phyloP scores from a whole-genome alignment of 2,888 invertebrate species.

The Brenthis daphne region DNA sequence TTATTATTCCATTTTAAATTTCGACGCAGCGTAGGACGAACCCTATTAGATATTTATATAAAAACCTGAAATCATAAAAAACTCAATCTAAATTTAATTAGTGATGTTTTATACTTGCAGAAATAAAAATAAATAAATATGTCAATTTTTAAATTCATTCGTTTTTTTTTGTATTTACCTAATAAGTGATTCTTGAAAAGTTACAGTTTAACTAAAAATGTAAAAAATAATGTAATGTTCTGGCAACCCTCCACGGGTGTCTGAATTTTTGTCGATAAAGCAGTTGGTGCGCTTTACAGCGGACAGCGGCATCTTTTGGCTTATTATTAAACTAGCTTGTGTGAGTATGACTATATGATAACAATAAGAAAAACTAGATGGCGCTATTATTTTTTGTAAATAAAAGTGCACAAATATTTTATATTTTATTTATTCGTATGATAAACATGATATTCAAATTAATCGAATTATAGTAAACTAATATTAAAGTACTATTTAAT shows the following conservation, averaged over 20 bases:
- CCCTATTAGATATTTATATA: too few species aligned
- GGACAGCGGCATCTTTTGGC: slow-evolving; percentile 52
- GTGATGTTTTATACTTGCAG: too few species aligned
- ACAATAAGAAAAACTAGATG: slow-evolving; percentile 7
- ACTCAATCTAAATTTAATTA: too few species aligned
- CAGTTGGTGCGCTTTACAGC: slow-evolving; percentile 44
- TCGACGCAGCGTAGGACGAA: too few species aligned
- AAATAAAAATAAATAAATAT: too few species aligned
- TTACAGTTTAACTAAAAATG: too few species aligned
- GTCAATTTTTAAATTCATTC: too few species aligned
- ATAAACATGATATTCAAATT: slow-evolving; percentile 22
- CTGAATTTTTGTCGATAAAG: slow-evolving; percentile 58
- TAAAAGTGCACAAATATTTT: background rate
- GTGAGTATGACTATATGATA: background rate
- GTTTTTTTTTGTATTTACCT: too few species aligned
- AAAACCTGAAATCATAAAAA: too few species aligned
- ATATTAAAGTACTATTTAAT: slow-evolving; percentile 28
- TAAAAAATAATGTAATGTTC: too few species aligned
- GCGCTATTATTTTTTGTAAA: background rate
- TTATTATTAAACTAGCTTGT: background rate
- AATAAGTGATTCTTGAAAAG: too few species aligned
- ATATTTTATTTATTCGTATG: slow-evolving; percentile 25
- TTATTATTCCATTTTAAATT: too few species aligned
- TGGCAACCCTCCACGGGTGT: slow-evolving; percentile 29
- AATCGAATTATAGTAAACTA: slow-evolving; percentile 28